These are phyloP conservation scores for Hydrolagus affinis DNA, from an alignment of 2,113 vertebrate genomes.

Conservation along the genomic window DNA sequence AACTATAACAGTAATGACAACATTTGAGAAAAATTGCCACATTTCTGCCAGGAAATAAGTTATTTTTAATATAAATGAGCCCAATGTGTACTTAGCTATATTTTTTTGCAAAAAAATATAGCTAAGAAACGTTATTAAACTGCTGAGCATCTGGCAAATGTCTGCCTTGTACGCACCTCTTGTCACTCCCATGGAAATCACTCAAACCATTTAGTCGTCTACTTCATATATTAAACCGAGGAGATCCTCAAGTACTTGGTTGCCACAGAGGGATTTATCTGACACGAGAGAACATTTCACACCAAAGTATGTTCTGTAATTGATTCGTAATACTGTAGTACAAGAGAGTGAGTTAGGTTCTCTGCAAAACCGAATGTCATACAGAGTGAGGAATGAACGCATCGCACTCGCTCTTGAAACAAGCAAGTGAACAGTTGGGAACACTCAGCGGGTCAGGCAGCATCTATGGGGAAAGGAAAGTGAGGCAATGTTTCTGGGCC, in stretches of 20 bases:
- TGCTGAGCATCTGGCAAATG: slow-evolving; percentile 16
- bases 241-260: background rate
- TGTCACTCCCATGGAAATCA: background rate
- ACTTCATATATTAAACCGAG: background rate
- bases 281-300: background rate
- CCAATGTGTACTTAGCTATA: background rate
- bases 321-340: too few relatives aligned
- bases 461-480: too few relatives aligned
- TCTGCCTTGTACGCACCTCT: background rate
- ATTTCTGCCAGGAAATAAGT: slow-evolving; percentile 17
- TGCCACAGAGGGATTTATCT: background rate
- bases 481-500: too few relatives aligned
- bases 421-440: too few relatives aligned
- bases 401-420: too few relatives aligned
- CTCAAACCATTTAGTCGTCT: background rate
- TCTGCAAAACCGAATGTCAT: too few relatives aligned
- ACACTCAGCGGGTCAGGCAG: too few relatives aligned
- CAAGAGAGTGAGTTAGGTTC: too few relatives aligned
- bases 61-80: slow-evolving; percentile 26
- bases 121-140: background rate
- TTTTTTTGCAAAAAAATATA: slow-evolving; percentile 20
- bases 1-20: slow-evolving; percentile 22
- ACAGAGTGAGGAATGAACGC: too few relatives aligned
- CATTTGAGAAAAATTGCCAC: slow-evolving; percentile 11
- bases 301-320: background rate